Base-by-base conservation (phyloP, 37 sponge, comb jelly and placozoan species). In the Crambe crambe region DNA sequence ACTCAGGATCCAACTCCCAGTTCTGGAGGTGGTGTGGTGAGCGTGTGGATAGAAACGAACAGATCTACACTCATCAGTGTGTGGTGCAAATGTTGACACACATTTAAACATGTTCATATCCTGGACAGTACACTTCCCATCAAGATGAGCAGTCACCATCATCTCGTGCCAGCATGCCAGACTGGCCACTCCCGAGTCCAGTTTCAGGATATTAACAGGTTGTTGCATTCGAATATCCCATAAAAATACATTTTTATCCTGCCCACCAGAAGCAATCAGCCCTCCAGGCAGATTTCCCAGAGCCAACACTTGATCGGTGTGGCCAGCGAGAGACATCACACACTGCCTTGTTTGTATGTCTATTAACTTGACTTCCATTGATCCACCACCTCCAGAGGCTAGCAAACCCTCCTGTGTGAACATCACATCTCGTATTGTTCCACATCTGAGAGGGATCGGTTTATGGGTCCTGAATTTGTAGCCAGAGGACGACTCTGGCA, bases 351-450 rank as follows among this genome's bases (percentile, higher is more conserved):
- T 80, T 23, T 37, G 30, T 21, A 75, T 56, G 41, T 96, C 91
- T 47, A 71, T 58, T 31, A 96, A 20, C 43, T 79, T 81, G 0
- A 96, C 47, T 4, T 42, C 51, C 21, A 61, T 38, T 32, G 90
- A 85, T 26, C 85, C 91, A 32, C 78, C 80, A 23, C 96, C 95
- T 62, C 88, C 95, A 18, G 92, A 94, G 9, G 79, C 74, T 37
- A 96, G 86, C 18, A 47, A 74, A 31, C 83, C 75, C 18, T 77
- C 67, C 26, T 43, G 8, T 1, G 91, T 71, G 76, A 96, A 96
- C 25, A 64, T 61, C 0, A 96, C 30, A 32, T 94, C 95, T 73
- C 96, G 27, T 3, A 96, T 81, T 60, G 96, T 96, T 4, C 96
- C 86, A 29, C 62, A 59, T 56, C 82, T 83, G 0, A 77, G 25